Evolutionary conservation across 2,797 vertebrate genomes (phyloP).

Genomic region (Hipposideros larvatus): DNA sequence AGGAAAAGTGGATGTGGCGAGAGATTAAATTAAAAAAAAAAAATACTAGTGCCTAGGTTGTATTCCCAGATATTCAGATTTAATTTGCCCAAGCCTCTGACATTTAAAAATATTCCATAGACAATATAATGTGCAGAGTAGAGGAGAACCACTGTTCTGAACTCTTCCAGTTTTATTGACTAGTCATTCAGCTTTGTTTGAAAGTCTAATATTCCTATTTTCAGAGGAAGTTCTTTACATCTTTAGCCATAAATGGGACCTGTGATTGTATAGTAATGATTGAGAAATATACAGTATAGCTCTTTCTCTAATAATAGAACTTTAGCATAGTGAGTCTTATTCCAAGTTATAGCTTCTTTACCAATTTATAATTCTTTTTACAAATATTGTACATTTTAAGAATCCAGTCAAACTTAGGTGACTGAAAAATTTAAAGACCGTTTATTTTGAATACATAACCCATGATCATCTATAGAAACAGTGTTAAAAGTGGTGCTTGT

Average conservation of each 20-base stretch:
- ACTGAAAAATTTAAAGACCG: not conserved
- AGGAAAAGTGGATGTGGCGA: not conserved
- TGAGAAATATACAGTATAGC: not conserved
- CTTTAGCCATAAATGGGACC: not conserved
- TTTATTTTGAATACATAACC: not conserved
- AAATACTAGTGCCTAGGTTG: not conserved
- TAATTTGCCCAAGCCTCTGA: not conserved
- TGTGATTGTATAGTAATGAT: not conserved
- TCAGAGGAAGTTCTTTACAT: not conserved
- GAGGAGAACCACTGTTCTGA: not conserved
- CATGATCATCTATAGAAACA: not conserved
- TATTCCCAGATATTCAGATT: not conserved
- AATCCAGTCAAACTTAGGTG: not conserved
- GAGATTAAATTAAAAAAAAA: not conserved
- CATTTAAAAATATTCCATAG: not conserved
- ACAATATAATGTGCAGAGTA: not conserved
- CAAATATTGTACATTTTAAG: not conserved
- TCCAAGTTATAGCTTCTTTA: not conserved
- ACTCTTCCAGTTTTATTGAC: not conserved
- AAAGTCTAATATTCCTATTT: not conserved
- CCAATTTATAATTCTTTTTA: not conserved
- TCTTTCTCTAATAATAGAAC: not conserved
- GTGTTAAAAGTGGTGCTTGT: constrained; percentile 47
- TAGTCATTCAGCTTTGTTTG: not conserved
- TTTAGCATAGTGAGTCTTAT: not conserved